phyloP scores from a whole-genome alignment of 2,113 vertebrate genomes.

The Cebus imitator region DNA sequence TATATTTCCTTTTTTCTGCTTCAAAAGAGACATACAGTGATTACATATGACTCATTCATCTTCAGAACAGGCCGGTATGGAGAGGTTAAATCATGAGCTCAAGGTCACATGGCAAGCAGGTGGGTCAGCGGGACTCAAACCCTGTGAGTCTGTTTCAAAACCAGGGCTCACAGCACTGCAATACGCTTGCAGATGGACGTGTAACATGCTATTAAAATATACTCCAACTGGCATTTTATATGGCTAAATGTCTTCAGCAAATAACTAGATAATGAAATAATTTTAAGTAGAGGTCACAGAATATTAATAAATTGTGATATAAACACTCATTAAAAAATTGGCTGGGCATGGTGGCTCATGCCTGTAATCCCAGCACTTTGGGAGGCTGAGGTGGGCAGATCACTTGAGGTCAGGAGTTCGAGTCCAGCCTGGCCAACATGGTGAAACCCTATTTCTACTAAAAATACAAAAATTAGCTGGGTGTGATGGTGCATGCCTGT shows the following conservation, averaged over 20 bases:
- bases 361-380: too few relatives aligned
- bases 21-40: conserved; percentile 2
- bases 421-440: too few relatives aligned
- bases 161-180: not conserved
- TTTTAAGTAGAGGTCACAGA: not conserved
- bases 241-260: not conserved
- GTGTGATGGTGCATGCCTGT: too few relatives aligned
- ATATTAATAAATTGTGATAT: not conserved
- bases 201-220: not conserved
- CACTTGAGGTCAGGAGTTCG: too few relatives aligned
- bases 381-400: too few relatives aligned
- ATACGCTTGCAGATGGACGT: not conserved
- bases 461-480: too few relatives aligned
- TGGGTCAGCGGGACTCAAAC: not conserved
- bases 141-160: not conserved
- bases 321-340: not conserved
- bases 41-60: not conserved
- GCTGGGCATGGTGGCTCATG: too few relatives aligned
- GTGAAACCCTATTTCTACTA: too few relatives aligned
- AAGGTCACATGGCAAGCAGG: not conserved
- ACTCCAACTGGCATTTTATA: not conserved
- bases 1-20: not conserved
- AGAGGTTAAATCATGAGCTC: not conserved
- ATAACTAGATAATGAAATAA: conserved; percentile 30
- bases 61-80: not conserved